Percentiles rank a stretch among this genome's conserved stretches.
phyloP scores from a whole-genome alignment of 2,113 vertebrate species.

The Cottus gobio region DNA sequence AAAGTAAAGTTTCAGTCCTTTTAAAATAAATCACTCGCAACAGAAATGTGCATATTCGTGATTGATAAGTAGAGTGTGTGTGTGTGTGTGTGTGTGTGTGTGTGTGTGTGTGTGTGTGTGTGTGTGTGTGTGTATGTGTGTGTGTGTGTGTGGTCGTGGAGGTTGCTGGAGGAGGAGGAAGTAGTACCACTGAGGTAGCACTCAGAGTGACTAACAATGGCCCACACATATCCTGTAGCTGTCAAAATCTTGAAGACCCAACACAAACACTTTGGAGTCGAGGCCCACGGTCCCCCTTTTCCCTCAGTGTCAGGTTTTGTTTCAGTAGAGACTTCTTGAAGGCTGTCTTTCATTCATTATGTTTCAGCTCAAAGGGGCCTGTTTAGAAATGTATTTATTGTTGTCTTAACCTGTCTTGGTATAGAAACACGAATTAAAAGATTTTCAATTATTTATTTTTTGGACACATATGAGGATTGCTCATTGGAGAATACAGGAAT shows the following conservation, averaged over 20 bases:
- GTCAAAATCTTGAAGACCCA: slow-evolving; percentile 70
- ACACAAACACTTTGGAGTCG: slow-evolving; percentile 68
- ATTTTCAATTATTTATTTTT: neutral
- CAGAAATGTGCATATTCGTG: slow-evolving; percentile 3
- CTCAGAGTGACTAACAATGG: slow-evolving; percentile 79
- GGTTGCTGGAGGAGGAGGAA: slow-evolving; percentile 73
- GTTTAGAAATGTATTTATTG: slow-evolving; percentile 32
- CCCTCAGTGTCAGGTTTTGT: slow-evolving; percentile 72
- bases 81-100: slow-evolving; percentile 35
- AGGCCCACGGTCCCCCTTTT: slow-evolving; percentile 34
- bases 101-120: slow-evolving; percentile 24
- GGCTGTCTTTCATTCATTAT: slow-evolving; percentile 10
- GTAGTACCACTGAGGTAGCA: slow-evolving; percentile 71
- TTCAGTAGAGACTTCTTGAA: slow-evolving; percentile 53
- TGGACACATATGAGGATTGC: neutral
- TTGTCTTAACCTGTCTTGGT: slow-evolving; percentile 3
- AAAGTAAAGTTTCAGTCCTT: neutral
- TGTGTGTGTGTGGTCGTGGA: slow-evolving; percentile 41
- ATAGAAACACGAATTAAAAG: slow-evolving; percentile 17
- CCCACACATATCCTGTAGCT: slow-evolving; percentile 81
- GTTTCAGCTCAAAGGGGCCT: slow-evolving; percentile 29
- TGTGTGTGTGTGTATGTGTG: slow-evolving; percentile 33
- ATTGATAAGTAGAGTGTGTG: too few species aligned
- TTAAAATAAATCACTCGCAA: neutral
- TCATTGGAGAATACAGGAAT: neutral